These are phyloP conservation scores for Rhogogaster chlorosoma DNA, from an alignment of 2,888 invertebrate species.

Conservation along the genomic window DNA sequence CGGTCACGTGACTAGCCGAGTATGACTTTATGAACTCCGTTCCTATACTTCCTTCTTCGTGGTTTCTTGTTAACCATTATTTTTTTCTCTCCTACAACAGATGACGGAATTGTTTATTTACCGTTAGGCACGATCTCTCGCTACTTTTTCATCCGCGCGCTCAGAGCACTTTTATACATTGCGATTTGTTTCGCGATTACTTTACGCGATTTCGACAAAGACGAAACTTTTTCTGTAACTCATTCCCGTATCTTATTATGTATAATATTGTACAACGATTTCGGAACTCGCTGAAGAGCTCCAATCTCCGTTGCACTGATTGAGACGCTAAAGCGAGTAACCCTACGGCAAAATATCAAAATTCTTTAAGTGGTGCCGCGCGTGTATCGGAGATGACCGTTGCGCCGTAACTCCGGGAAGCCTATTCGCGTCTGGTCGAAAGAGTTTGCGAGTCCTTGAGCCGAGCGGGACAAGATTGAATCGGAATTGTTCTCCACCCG, in stretches of 20 bases:
- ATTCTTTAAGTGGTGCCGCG: background rate
- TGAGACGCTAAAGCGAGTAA: background rate
- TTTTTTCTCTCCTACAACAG: background rate
- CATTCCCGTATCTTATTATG: background rate
- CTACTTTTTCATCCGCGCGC: background rate
- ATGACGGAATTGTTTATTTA: slow-evolving; percentile 15
- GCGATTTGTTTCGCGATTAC: background rate
- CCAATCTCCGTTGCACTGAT: background rate
- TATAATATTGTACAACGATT: too few relatives aligned
- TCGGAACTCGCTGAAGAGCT: background rate
- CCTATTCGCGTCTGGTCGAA: background rate
- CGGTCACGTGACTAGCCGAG: background rate
- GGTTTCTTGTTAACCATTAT: background rate
- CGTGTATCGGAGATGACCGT: background rate
- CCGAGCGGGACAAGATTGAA: background rate
- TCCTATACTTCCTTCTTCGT: slow-evolving; percentile 14
- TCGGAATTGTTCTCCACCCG: slow-evolving; percentile 19
- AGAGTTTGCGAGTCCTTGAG: slow-evolving; percentile 17
- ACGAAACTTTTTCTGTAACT: background rate
- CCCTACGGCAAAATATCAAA: slow-evolving; percentile 20
- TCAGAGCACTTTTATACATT: background rate
- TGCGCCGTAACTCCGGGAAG: slow-evolving; percentile 8
- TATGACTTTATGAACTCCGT: slow-evolving; percentile 13
- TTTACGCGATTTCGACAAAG: background rate
- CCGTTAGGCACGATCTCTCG: slow-evolving; percentile 4